Evolutionary conservation across 1,140 invertebrate species (phyloP).

Genomic region (Teleogryllus occipitalis): DNA sequence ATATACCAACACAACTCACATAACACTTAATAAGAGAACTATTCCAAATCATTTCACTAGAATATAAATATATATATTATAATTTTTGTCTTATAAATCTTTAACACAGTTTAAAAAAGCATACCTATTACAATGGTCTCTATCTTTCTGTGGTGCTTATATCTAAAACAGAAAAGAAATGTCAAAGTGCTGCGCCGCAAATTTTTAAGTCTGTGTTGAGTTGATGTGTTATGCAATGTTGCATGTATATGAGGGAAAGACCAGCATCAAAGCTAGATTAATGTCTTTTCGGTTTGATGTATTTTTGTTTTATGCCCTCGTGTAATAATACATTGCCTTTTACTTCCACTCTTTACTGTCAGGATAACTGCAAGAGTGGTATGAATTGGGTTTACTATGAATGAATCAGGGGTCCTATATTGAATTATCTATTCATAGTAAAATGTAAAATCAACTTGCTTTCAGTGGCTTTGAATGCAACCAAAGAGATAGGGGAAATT

Average conservation of each 20-base stretch:
- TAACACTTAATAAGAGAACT: constrained; percentile 7
- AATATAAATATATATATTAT: constrained; percentile 11
- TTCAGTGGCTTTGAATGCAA: constrained; percentile 16
- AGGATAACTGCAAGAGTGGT: background rate
- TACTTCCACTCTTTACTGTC: background rate
- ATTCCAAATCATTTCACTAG: constrained; percentile 9
- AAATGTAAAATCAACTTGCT: constrained; percentile 9
- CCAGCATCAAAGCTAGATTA: constrained; percentile 5
- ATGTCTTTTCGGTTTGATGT: background rate
- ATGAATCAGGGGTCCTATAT: background rate
- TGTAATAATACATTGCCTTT: background rate
- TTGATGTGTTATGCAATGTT: background rate
- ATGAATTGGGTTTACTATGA: background rate
- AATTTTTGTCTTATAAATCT: constrained; percentile 8
- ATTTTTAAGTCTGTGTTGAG: background rate
- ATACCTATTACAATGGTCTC: background rate
- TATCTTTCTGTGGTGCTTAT: background rate
- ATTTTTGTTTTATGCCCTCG: background rate
- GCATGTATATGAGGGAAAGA: background rate
- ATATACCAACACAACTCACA: constrained; percentile 7
- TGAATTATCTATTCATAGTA: background rate
- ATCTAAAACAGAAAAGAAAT: background rate
- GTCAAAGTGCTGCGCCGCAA: background rate
- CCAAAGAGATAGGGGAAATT: constrained; percentile 13
- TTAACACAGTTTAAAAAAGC: constrained; percentile 1